Conservation (phyloP, 2,113 vertebrate species). For the Procavia capensis region DNA sequence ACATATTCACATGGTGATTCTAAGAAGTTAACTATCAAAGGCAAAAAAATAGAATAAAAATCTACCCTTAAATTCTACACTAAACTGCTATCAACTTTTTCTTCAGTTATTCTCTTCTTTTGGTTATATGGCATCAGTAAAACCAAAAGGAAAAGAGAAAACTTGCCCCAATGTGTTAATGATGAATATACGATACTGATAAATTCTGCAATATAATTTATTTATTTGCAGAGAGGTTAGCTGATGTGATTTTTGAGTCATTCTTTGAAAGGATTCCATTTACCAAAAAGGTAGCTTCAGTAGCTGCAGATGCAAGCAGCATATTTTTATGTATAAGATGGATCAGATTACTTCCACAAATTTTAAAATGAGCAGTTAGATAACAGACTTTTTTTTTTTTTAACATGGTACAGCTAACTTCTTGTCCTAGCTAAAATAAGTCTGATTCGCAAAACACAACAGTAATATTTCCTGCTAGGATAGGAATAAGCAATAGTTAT, state of each 20-base stretch:
- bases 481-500: background rate
- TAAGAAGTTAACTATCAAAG: constrained; percentile 3
- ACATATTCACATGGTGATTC: background rate
- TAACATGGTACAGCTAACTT: background rate
- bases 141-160: background rate
- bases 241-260: constrained; percentile 9
- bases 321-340: background rate
- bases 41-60: background rate
- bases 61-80: background rate
- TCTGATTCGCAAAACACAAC: background rate
- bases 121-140: background rate
- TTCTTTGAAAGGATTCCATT: constrained; percentile 8
- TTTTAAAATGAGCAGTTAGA: constrained; percentile 7
- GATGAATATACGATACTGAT: constrained; percentile 3
- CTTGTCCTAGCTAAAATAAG: background rate
- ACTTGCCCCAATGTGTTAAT: background rate
- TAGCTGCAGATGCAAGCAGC: background rate
- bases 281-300: background rate
- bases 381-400: background rate
- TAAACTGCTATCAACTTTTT: constrained; percentile 21
- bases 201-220: constrained; percentile 48
- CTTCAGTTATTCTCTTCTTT: constrained; percentile 42
- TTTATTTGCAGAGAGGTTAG: constrained; percentile 1
- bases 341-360: background rate
- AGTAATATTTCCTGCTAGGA: background rate